Evolutionary conservation across 2,113 vertebrate genomes (phyloP), one percentile per base, ranked within the genome.

Genomic region (Vanacampus margaritifer): DNA sequence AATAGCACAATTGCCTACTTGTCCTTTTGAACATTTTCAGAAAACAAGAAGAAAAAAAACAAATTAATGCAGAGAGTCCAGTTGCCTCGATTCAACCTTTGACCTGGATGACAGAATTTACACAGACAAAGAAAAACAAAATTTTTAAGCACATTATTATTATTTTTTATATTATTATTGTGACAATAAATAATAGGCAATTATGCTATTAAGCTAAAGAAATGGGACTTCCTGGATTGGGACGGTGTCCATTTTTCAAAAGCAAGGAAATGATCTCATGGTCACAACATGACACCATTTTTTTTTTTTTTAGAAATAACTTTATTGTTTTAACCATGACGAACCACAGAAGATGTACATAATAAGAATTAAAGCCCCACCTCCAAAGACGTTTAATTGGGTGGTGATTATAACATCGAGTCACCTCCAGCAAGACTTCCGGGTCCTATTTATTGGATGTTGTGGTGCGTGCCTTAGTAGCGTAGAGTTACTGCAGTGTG

Each of bases 371-470:
- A 13, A 50, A 24, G 28, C 45, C 7, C 45, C 17, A 45, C 43
- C 43, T 48, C 43, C 24, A 69, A 67, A 23, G 41, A 28, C 48
- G 64, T 41, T 61, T 23, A 12, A 16, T 61, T 41, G 59, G 59
- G 6, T 61, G 5, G 4, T 41, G 36, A n/a, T 1, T 19, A 61
- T 41, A 21, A 3, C 37, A 8, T 21, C 4, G 17, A 37, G 35
- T 37, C 56, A 1, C 58, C 59, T 41, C 11, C 37, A 58, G 37
- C 1, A 71, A 69, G 73, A 68, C 39, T 23, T 24, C 64, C 24
- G n/a, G 69, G 78, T 68, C 76, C 65, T 91, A 90, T 91, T 91
- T 91, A 91, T 91, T 89, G 84, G 84, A 65, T 87, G 87, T 86
- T 74, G 88, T 83, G 79, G 78, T 82, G 74, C 72, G 86, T 87